Conservation (phyloP, 2,797 vertebrate species). For the Hemibagrus guttatus region DNA sequence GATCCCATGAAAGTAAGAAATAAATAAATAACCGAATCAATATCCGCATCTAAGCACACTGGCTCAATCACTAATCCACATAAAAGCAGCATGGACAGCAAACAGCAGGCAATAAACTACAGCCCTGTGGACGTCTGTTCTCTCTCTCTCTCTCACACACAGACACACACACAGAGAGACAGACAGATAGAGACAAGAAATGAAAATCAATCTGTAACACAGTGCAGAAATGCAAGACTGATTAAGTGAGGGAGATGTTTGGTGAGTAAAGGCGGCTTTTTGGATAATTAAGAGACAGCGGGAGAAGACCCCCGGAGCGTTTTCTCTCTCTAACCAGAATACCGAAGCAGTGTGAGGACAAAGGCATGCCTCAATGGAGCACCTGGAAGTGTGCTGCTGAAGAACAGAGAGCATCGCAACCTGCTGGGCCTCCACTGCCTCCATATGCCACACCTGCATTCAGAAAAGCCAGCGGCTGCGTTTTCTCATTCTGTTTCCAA, state of each 20-base stretch:
- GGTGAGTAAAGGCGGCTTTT: constrained; percentile 23
- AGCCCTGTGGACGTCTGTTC: constrained; percentile 21
- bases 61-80: constrained; percentile 31
- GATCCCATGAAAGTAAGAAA: neutral
- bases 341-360: constrained; percentile 15
- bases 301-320: neutral
- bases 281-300: constrained; percentile 41
- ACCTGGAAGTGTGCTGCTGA: neutral
- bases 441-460: constrained; percentile 25
- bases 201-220: neutral
- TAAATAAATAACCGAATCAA: constrained; percentile 28
- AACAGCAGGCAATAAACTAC: constrained; percentile 43
- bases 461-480: neutral
- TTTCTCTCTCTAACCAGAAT: constrained; percentile 11
- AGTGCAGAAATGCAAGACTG: neutral
- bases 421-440: constrained; percentile 32
- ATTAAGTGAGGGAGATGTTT: neutral
- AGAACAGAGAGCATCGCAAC: constrained; percentile 24
- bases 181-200: neutral
- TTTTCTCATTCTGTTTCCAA: neutral
- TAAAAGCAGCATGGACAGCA: constrained; percentile 35
- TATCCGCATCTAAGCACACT: constrained; percentile 27
- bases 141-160: neutral
- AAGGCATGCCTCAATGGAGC: constrained; percentile 10
- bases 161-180: neutral